Evolutionary conservation across 2,888 invertebrate species (phyloP).

Genomic region (Cantharis rufa): DNA sequence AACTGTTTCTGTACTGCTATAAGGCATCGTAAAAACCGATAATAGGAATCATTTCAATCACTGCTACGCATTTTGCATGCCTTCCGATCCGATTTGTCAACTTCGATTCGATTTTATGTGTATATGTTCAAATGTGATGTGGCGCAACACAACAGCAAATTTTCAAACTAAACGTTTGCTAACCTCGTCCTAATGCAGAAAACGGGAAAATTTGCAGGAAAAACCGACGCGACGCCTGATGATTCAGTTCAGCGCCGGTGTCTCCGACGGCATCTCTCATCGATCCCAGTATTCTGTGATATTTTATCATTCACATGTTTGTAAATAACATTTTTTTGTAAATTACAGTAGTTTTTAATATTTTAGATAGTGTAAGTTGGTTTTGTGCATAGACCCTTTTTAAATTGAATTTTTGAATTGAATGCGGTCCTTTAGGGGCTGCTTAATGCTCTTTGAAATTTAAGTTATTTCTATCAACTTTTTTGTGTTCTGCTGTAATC

Average conservation of each 20-base stretch:
- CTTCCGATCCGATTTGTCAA: no score
- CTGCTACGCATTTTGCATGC: no score
- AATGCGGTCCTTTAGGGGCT: no score
- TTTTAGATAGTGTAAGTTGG: neutral
- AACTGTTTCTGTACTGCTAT: no score
- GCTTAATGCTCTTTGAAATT: no score
- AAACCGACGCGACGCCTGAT: neutral
- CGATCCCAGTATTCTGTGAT: conserved; percentile 24
- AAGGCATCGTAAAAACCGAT: no score
- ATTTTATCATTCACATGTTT: conserved; percentile 1
- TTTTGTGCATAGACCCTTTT: neutral
- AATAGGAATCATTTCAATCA: no score
- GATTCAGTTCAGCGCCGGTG: conserved; percentile 19
- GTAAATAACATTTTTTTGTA: no score
- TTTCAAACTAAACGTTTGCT: neutral
- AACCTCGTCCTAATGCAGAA: neutral
- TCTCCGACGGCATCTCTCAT: conserved; percentile 19
- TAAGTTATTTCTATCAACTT: no score
- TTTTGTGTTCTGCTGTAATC: no score
- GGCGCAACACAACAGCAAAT: neutral
- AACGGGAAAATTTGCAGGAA: neutral
- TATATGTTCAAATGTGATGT: neutral
- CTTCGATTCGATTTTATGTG: no score
- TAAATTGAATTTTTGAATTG: neutral
- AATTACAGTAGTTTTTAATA: no score